Percentiles rank a stretch among this genome's conserved stretches.
Conservation (phyloP, 2,113 vertebrate species). For the Gnathonemus echidnorhynchus region DNA sequence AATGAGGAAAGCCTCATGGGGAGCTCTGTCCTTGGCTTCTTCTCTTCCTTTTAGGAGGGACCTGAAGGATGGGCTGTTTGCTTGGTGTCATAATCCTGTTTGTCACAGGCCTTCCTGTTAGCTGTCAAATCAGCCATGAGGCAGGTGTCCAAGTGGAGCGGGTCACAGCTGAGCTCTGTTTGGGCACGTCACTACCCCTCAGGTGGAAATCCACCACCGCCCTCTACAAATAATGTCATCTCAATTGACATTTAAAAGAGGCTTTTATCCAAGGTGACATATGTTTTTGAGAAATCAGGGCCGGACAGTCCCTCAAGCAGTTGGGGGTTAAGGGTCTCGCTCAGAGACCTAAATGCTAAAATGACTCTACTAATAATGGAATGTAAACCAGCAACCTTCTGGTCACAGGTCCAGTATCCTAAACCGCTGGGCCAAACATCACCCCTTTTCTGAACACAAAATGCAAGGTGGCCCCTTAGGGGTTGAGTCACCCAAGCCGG, state of each 20-base stretch:
- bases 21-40: background rate
- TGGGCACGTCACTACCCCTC: background rate
- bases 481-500: background rate
- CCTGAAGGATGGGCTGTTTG: background rate
- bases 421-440: background rate
- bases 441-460: background rate
- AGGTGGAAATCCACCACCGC: background rate
- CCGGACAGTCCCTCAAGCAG: background rate
- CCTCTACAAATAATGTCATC: background rate
- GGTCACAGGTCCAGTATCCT: background rate
- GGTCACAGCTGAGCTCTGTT: background rate
- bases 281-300: background rate
- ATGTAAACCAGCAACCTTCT: background rate
- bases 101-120: background rate
- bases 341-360: background rate
- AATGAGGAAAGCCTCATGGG: background rate
- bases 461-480: background rate
- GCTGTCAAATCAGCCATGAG: background rate
- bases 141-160: background rate
- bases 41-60: background rate
- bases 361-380: background rate
- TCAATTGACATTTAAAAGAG: background rate
- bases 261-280: background rate
- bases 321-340: background rate
- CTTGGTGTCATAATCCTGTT: background rate